Evolutionary conservation across 2,797 vertebrate species (phyloP).

Genomic region (Aldrovandia affinis): DNA sequence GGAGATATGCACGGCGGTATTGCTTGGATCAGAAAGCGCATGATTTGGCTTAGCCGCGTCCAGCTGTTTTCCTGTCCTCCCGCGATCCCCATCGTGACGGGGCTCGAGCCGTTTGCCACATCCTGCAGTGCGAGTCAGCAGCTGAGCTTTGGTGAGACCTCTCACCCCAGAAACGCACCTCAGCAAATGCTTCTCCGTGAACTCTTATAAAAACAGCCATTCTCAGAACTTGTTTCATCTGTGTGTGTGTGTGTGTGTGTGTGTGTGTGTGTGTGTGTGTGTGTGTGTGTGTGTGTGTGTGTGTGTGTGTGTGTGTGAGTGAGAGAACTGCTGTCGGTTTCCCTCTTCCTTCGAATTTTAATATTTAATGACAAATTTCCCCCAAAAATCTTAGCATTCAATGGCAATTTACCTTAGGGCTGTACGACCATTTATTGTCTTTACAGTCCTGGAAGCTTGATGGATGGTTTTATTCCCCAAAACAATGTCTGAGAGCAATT

Average conservation of each 20-base stretch:
- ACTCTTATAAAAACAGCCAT: background rate
- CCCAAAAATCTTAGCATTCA: too few relatives aligned
- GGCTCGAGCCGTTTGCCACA: background rate
- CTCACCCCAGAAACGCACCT: background rate
- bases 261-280: too few relatives aligned
- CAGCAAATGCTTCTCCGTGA: background rate
- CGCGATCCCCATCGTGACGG: background rate
- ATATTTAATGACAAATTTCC: too few relatives aligned
- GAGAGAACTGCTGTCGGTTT: too few relatives aligned
- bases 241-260: background rate
- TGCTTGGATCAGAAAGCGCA: background rate
- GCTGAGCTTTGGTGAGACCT: background rate
- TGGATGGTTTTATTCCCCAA: too few relatives aligned
- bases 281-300: too few relatives aligned
- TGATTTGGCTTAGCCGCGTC: background rate
- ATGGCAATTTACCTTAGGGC: too few relatives aligned
- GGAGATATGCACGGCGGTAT: background rate
- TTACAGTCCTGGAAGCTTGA: too few relatives aligned
- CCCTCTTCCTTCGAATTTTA: too few relatives aligned
- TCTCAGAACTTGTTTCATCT: background rate
- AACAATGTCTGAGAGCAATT: too few relatives aligned
- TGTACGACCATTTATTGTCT: too few relatives aligned
- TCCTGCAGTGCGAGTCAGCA: background rate
- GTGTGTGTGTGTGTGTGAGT: too few relatives aligned
- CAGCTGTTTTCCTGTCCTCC: constrained; percentile 9